Evolutionary conservation across 2,797 vertebrate species (phyloP).

Genomic region (Pseudocheirus occidentalis): DNA sequence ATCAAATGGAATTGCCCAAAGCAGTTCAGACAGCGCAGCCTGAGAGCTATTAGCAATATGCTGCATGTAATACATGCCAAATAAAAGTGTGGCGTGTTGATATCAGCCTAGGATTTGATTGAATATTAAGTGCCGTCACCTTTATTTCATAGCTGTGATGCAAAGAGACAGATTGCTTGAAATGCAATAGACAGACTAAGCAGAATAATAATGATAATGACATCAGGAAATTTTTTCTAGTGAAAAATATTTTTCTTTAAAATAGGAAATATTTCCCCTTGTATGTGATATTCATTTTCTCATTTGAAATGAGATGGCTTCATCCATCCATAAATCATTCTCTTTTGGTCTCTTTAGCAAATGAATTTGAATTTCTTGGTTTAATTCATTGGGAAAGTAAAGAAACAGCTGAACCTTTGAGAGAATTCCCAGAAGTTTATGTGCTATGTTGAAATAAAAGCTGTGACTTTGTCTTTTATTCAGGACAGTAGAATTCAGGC

Average conservation of each 20-base stretch:
- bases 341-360: conserved; percentile 49
- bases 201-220: conserved; percentile 49
- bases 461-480: background rate
- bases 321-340: background rate
- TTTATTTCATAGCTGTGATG: conserved; percentile 55
- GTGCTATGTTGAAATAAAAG: background rate
- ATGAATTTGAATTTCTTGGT: conserved; percentile 58
- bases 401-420: background rate
- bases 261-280: conserved; percentile 73
- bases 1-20: conserved; percentile 23
- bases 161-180: conserved; percentile 48
- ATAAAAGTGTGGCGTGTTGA: background rate
- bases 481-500: background rate
- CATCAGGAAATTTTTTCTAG: conserved; percentile 55
- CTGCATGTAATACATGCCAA: background rate
- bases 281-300: conserved; percentile 47
- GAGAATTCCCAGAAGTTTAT: background rate
- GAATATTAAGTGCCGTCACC: background rate
- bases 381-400: background rate
- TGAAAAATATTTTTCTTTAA: conserved; percentile 71
- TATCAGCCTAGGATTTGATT: background rate
- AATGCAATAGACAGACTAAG: conserved; percentile 18
- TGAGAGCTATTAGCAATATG: background rate
- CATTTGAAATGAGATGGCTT: conserved; percentile 52
- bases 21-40: background rate